Evolutionary conservation across 1,140 invertebrate species (phyloP), one percentile per base, ranked within the genome.

Genomic region (Nasonia vitripennis): DNA sequence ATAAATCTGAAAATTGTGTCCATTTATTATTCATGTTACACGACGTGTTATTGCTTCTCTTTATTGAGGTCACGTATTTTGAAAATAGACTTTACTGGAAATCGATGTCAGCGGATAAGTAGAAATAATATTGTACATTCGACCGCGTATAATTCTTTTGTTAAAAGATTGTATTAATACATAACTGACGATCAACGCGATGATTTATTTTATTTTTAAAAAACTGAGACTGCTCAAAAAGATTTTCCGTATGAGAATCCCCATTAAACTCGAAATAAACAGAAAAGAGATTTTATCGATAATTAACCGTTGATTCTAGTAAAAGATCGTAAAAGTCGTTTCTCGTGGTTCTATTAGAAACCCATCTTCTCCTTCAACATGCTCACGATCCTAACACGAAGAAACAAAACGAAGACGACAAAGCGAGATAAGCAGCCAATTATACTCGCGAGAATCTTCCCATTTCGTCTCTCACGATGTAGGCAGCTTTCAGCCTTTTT

Each of bases 391-490:
- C 55, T 5, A 62, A 34, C 11, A 7, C 68, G 27, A 17, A 31
- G 27, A 2, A 71, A 34, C 2, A 71, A 34, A 34, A 71, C 31
- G 23, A 81, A 51, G 5, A 17, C 67, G 70, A 73, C 48, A 41
- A 41, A 67, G 27, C 55, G 48, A 78, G 77, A 84, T 84, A 84
- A 84, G 83, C 75, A 84, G 83, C 83, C 83, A 78, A 84, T 84
- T 84, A 84, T 79, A 84, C 67, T 34, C 55, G 37, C 27, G 23
- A 67, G 51, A 77, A 62, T 77, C 70, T 74, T 68, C 10, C 62
- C 12, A 77, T 83, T 78, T 78, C 55, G 31, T 70, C 23, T 62
- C 31, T 14, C 9, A 51, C 51, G 78, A 12, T 27, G 55, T 41
- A 31, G 70, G 51, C 55, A 37, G 73, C 14, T 71, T 73, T 55